Evolutionary conservation across 2,113 vertebrate species (phyloP).

Genomic region (Clinocottus analis): DNA sequence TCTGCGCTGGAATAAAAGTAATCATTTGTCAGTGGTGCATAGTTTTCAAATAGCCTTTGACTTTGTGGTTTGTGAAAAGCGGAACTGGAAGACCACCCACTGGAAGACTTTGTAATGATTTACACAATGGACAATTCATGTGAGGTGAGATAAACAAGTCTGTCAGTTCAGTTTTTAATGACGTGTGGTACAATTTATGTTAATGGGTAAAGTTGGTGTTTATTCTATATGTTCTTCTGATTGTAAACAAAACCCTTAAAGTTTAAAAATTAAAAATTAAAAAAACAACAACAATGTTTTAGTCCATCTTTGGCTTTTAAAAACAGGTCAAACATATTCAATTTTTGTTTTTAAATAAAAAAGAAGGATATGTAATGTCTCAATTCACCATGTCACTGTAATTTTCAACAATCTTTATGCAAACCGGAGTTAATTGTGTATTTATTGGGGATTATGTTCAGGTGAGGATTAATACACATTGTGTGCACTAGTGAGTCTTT

Average conservation of each 20-base stretch:
- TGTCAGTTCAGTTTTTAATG: constrained; percentile 10
- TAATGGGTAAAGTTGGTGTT: background rate
- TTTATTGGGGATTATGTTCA: background rate
- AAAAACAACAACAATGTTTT: background rate
- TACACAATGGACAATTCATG: constrained; percentile 36
- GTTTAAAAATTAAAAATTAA: too few relatives aligned
- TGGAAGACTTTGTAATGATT: constrained; percentile 43
- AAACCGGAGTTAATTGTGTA: background rate
- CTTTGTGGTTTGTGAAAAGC: constrained; percentile 34
- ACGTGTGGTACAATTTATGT: constrained; percentile 1
- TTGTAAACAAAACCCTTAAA: constrained; percentile 4
- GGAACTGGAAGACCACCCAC: constrained; percentile 31
- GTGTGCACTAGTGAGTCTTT: background rate
- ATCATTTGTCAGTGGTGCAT: constrained; percentile 49
- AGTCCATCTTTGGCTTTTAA: background rate
- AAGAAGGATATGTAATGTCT: background rate
- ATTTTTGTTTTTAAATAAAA: background rate
- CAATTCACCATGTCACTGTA: background rate
- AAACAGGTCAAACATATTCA: background rate
- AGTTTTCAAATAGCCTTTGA: constrained; percentile 66
- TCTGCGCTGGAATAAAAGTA: constrained; percentile 11
- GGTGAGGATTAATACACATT: background rate
- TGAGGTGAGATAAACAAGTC: background rate
- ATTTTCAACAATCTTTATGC: background rate
- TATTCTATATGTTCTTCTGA: background rate